These are phyloP conservation scores for Eupithecia subumbrata DNA, from an alignment of 2,888 invertebrate species.

Conservation along the genomic window DNA sequence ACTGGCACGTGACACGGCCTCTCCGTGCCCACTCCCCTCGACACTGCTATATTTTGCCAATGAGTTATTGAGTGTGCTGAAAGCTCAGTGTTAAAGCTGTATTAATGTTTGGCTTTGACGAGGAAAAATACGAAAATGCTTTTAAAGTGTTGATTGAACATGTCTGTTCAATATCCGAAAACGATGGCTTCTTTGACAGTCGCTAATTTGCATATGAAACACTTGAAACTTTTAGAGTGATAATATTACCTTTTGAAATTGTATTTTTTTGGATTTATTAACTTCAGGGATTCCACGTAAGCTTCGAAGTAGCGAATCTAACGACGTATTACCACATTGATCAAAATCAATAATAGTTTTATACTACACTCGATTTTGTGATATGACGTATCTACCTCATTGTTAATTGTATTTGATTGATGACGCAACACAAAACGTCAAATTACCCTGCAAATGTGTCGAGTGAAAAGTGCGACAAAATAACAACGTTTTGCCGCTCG, in stretches of 20 bases:
- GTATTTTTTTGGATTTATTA: neutral
- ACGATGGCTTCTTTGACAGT: neutral
- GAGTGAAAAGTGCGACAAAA: slow-evolving; percentile 67
- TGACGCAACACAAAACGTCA: slow-evolving; percentile 77
- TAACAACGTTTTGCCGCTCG: slow-evolving; percentile 68
- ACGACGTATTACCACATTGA: neutral
- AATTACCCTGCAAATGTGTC: slow-evolving; percentile 74
- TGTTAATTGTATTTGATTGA: slow-evolving; percentile 78
- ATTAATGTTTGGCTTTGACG: slow-evolving; percentile 60
- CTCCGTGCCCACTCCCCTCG: slow-evolving; percentile 66
- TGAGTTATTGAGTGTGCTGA: slow-evolving; percentile 81
- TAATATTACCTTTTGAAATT: slow-evolving; percentile 2
- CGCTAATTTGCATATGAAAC: neutral
- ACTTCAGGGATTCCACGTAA: neutral
- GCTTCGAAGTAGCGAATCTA: neutral
- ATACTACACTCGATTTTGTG: slow-evolving; percentile 33
- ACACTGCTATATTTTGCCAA: slow-evolving; percentile 75
- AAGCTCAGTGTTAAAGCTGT: slow-evolving; percentile 72
- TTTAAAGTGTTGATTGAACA: slow-evolving; percentile 21
- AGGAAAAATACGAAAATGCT: slow-evolving; percentile 40
- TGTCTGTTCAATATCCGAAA: slow-evolving; percentile 1
- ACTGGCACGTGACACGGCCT: slow-evolving; percentile 81
- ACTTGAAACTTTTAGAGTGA: neutral
- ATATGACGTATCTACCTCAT: slow-evolving; percentile 46
- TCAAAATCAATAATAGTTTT: neutral